Conservation (phyloP, 2,113 vertebrate species). For the Macrotus californicus region DNA sequence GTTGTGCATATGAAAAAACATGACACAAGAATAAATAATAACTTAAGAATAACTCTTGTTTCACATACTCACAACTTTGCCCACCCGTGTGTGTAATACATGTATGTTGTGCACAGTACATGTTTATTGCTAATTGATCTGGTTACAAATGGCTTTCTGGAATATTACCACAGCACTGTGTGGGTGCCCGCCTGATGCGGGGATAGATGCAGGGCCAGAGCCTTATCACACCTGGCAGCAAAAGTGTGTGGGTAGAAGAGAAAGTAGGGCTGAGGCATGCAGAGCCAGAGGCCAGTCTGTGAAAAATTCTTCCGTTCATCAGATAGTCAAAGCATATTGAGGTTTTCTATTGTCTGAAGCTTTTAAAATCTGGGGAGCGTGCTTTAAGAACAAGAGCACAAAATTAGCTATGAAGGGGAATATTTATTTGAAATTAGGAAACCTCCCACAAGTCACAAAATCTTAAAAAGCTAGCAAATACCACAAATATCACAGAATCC, state of each 20-base stretch:
- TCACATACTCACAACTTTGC: too few species aligned
- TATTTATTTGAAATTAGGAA: conserved; percentile 20
- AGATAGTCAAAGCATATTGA: not conserved
- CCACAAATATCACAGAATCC: not conserved
- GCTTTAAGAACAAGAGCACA: not conserved
- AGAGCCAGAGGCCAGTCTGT: not conserved
- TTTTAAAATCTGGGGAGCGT: not conserved
- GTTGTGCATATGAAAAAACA: too few species aligned
- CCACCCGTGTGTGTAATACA: not conserved
- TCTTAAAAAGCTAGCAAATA: not conserved
- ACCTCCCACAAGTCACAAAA: not conserved
- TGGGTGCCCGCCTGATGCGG: not conserved
- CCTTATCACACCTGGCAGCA: not conserved
- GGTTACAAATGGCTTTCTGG: not conserved
- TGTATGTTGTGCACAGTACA: not conserved
- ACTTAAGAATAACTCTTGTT: too few species aligned
- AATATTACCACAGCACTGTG: not conserved
- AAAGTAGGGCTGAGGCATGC: not conserved
- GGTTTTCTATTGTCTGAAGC: not conserved
- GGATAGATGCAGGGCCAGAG: not conserved
- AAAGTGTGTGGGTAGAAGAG: not conserved
- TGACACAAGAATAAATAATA: too few species aligned
- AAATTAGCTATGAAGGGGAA: conserved; percentile 6
- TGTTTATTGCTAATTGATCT: not conserved
- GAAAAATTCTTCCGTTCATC: not conserved